Percentiles rank a stretch among this genome's conserved stretches.
phyloP scores from a whole-genome alignment of 2,797 vertebrate genomes.

The Anguilla anguilla region DNA sequence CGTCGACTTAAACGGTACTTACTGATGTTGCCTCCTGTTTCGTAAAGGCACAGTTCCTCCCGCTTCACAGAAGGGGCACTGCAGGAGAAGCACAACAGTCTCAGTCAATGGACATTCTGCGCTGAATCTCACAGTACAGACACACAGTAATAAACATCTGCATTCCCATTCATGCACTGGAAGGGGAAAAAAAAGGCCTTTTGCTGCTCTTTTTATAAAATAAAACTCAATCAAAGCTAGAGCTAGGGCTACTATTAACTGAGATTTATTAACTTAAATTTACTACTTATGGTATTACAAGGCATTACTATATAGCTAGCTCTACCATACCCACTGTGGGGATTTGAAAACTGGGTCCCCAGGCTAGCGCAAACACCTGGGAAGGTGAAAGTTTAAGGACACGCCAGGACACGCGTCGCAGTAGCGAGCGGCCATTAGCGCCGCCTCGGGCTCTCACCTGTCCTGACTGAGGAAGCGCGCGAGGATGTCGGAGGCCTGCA shows the following conservation, averaged over 20 bases:
- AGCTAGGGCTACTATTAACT: neutral
- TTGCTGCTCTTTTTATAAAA: neutral
- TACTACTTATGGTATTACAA: neutral
- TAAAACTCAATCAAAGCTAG: neutral
- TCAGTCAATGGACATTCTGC: neutral
- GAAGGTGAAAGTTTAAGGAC: too few species aligned
- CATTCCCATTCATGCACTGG: neutral
- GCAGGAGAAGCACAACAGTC: slow-evolving; percentile 38
- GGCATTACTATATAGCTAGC: neutral
- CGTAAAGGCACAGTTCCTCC: slow-evolving; percentile 81
- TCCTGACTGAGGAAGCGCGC: slow-evolving; percentile 91
- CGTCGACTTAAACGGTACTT: slow-evolving; percentile 52
- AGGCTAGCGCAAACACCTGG: neutral
- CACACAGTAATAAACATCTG: neutral
- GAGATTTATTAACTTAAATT: neutral
- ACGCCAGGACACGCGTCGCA: neutral
- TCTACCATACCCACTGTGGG: neutral
- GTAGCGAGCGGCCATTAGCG: neutral
- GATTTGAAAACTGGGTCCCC: neutral
- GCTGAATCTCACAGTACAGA: neutral
- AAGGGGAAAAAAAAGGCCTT: neutral
- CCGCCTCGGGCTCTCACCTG: slow-evolving; percentile 70
- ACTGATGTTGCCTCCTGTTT: slow-evolving; percentile 89
- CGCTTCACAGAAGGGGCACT: slow-evolving; percentile 73
- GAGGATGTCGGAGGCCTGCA: slow-evolving; percentile 88